Evolutionary conservation across 2,888 invertebrate genomes (phyloP), one percentile per base, ranked within the genome.

Genomic region (Mythimna vitellina): DNA sequence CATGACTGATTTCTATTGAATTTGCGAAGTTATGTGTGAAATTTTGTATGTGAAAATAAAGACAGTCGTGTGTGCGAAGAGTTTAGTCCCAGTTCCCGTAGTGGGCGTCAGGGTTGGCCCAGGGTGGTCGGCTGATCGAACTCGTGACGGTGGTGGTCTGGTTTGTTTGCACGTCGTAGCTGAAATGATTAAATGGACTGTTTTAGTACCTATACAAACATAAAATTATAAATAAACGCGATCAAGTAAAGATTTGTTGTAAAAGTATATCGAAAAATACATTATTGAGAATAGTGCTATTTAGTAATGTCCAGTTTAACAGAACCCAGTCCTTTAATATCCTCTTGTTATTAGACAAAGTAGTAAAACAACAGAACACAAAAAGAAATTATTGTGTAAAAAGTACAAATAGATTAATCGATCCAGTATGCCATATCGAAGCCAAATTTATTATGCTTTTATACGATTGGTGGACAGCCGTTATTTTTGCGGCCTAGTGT

Each of bases 41-140:
- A 53, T 35, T 3, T 20, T 20, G 20, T 12, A 0, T 7, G 14
- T 35, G 51, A 51, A 53, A 62, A 10, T 42, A 57, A 65, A 53
- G 38, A 58, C 29, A 22, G 35, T 63, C 62, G 66, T 76, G 29
- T 29, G 64, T 22, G 2, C 3, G 58, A 71, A 32, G 60, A 54
- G 69, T 81, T 92, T 93, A 95, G 78, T 94, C 92, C 96, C 96
- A 96, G 64, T 89, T 81, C 72, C 92, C 93, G 70, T 89, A 92
- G 10, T 89, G 78, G 6, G 88, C 88, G 61, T 94, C 95, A 0
- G 95, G 94, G 78, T 93, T 91, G 20, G 96, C 96, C 96, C 96
- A 96, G 14, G 95, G 95, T 0, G 95, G 96, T 42, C 96, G 95
- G 89, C 92, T 88, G 7, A 93, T 93, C 54, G 90, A 58, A 10